Conservation (phyloP, 2,113 vertebrate species). For the Potamarius usumacintae region DNA sequence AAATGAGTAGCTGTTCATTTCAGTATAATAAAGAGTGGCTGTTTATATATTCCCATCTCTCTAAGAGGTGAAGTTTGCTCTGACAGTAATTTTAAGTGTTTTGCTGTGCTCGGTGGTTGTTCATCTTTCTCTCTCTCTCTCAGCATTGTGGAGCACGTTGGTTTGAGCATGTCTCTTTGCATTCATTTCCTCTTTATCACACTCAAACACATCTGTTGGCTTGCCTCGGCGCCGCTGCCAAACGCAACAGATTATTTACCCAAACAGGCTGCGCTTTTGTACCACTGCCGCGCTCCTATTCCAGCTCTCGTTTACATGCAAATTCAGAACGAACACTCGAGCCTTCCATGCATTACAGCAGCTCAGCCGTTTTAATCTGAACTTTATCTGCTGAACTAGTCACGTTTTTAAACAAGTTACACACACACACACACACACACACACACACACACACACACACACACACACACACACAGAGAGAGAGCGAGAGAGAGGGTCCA, state of each 20-base stretch:
- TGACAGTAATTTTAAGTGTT: slow-evolving; percentile 43
- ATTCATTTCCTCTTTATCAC: slow-evolving; percentile 58
- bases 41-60: slow-evolving; percentile 26
- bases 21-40: slow-evolving; percentile 10
- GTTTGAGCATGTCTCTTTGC: slow-evolving; percentile 43
- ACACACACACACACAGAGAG: not conserved
- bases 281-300: slow-evolving; percentile 47
- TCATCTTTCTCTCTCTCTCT: slow-evolving; percentile 48
- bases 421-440: not conserved
- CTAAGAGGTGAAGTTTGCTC: slow-evolving; percentile 34
- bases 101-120: slow-evolving; percentile 16
- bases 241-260: slow-evolving; percentile 54
- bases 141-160: slow-evolving; percentile 32
- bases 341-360: slow-evolving; percentile 43
- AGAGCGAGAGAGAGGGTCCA: slow-evolving; percentile 45
- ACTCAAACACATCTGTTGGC: slow-evolving; percentile 55
- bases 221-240: slow-evolving; percentile 47
- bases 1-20: slow-evolving; percentile 8
- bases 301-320: slow-evolving; percentile 51
- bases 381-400: slow-evolving; percentile 58
- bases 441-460: too few relatives aligned
- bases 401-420: slow-evolving; percentile 39
- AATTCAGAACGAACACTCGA: slow-evolving; percentile 46
- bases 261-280: slow-evolving; percentile 57
- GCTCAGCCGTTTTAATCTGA: slow-evolving; percentile 53